phyloP scores from a whole-genome alignment of 2,797 vertebrate genomes.

The Enteromius fasciolatus region DNA sequence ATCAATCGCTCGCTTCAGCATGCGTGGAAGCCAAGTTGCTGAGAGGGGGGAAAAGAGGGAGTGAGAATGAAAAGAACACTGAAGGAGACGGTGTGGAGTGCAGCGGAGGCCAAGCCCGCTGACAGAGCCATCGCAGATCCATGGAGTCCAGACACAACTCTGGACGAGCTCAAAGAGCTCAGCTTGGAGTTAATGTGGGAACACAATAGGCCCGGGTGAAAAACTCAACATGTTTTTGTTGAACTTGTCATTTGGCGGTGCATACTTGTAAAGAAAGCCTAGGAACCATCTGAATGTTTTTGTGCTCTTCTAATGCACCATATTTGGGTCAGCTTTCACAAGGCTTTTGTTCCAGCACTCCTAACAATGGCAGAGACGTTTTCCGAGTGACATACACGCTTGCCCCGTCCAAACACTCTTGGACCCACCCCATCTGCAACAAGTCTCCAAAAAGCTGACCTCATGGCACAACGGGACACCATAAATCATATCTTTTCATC shows the following conservation, averaged over 20 bases:
- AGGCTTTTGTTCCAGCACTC: conserved; percentile 71
- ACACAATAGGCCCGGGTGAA: conserved; percentile 81
- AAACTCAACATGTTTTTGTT: conserved; percentile 83
- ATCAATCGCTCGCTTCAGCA: conserved; percentile 69
- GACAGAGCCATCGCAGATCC: conserved; percentile 77
- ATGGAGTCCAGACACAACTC: conserved; percentile 79
- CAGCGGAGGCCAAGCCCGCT: conserved; percentile 76
- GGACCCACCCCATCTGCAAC: conserved; percentile 70
- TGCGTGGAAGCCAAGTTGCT: conserved; percentile 69
- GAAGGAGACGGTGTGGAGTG: conserved; percentile 73
- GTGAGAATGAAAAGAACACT: conserved; percentile 73
- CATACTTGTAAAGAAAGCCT: conserved; percentile 80
- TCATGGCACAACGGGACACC: conserved; percentile 65
- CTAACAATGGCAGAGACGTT: conserved; percentile 77
- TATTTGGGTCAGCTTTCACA: conserved; percentile 80
- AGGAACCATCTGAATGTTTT: conserved; percentile 84
- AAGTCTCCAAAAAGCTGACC: conserved; percentile 71
- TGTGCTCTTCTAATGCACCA: conserved; percentile 78
- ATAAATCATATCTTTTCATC: conserved; percentile 63
- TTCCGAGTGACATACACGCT: conserved; percentile 71
- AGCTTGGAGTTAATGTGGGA: conserved; percentile 82
- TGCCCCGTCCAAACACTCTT: conserved; percentile 70
- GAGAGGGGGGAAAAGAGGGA: conserved; percentile 51
- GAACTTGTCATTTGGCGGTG: conserved; percentile 82
- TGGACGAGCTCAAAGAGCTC: conserved; percentile 80